These are phyloP conservation scores for Oncorhynchus kisutch DNA, from an alignment of 2,113 vertebrate genomes.

Conservation along the genomic window DNA sequence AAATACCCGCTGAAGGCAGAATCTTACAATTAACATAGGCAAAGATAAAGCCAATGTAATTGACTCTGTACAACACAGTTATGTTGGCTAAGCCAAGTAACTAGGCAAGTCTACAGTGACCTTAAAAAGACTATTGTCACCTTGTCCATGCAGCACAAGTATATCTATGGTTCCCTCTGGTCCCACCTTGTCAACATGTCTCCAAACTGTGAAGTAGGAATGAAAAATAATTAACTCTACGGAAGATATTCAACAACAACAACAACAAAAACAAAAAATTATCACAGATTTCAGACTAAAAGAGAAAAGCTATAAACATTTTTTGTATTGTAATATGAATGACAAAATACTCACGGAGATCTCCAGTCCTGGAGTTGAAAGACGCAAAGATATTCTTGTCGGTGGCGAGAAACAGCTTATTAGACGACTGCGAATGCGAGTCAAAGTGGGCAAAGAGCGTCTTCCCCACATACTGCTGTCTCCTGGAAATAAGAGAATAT, in stretches of 20 bases:
- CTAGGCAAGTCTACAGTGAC: too few relatives aligned
- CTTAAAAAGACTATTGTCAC: slow-evolving; percentile 52
- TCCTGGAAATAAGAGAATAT: slow-evolving; percentile 68
- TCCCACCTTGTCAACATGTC: slow-evolving; percentile 89
- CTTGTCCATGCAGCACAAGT: slow-evolving; percentile 87
- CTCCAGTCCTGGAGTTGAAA: slow-evolving; percentile 87
- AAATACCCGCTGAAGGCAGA: neutral
- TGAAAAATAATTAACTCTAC: neutral
- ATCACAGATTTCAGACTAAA: neutral
- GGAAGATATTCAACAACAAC: too few relatives aligned
- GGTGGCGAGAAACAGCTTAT: slow-evolving; percentile 88
- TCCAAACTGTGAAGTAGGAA: slow-evolving; percentile 80
- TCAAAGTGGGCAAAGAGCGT: slow-evolving; percentile 89
- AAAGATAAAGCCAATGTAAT: too few relatives aligned
- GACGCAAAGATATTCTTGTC: slow-evolving; percentile 93
- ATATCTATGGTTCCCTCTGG: slow-evolving; percentile 84
- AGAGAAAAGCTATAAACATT: neutral
- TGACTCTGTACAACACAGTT: too few relatives aligned
- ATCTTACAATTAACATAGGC: too few relatives aligned
- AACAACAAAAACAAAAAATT: too few relatives aligned
- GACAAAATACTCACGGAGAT: slow-evolving; percentile 82
- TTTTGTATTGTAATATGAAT: too few relatives aligned
- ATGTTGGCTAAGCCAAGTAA: too few relatives aligned
- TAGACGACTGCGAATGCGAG: slow-evolving; percentile 83
- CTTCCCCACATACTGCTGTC: slow-evolving; percentile 92